These are phyloP conservation scores for Macroramphosus scolopax DNA, from an alignment of 2,797 vertebrate genomes.

Conservation along the genomic window DNA sequence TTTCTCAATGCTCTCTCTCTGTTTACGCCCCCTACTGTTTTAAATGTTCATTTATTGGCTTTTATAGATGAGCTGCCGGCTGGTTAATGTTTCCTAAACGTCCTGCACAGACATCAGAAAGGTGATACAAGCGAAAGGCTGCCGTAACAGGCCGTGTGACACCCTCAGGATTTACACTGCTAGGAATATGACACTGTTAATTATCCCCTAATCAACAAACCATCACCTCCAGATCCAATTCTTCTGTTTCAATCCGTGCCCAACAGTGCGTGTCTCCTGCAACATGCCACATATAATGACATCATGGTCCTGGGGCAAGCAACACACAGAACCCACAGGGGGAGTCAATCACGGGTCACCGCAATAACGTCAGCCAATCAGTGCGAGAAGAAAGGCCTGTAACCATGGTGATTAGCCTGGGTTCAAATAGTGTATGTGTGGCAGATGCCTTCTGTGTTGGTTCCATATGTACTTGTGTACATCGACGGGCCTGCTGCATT, in stretches of 20 bases:
- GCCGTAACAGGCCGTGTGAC: neutral
- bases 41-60: neutral
- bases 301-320: constrained; percentile 54
- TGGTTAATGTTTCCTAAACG: neutral
- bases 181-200: constrained; percentile 1
- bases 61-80: neutral
- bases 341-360: constrained; percentile 67
- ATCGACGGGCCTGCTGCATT: constrained; percentile 15
- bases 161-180: neutral
- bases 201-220: neutral
- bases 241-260: constrained; percentile 6
- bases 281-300: constrained; percentile 51
- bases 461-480: constrained; percentile 48
- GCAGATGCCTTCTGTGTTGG: constrained; percentile 45
- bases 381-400: constrained; percentile 44
- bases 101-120: neutral
- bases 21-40: constrained; percentile 31
- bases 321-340: constrained; percentile 57
- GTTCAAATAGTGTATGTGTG: constrained; percentile 52
- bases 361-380: constrained; percentile 48
- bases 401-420: constrained; percentile 67
- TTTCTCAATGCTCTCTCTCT: neutral
- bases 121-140: neutral
- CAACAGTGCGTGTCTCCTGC: constrained; percentile 26
- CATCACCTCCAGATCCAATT: constrained; percentile 27